phyloP scores from a whole-genome alignment of 92 coral and sea anemone genomes.

The Chrysogorgia sp. region DNA sequence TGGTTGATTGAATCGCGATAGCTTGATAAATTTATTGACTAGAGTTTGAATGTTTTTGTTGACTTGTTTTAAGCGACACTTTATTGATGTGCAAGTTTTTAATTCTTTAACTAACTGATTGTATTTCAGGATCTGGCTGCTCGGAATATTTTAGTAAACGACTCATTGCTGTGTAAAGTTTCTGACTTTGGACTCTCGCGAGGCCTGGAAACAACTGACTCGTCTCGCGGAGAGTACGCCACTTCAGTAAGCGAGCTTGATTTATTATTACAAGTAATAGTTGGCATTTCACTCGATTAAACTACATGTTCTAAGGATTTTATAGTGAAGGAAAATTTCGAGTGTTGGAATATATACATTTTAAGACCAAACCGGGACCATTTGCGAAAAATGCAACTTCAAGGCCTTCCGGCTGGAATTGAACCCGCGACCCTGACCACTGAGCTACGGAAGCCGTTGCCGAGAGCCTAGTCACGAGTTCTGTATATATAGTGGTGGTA shows the following conservation, averaged over 20 bases:
- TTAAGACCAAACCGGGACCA: no score
- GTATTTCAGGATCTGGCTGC: slow-evolving; percentile 88
- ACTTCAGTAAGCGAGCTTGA: slow-evolving; percentile 62
- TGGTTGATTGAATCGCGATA: not conserved
- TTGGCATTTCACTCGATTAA: no score
- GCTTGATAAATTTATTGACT: not conserved
- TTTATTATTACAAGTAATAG: not conserved
- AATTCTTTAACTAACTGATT: not conserved
- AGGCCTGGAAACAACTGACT: slow-evolving; percentile 60
- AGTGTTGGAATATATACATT: no score
- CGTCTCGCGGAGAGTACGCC: slow-evolving; percentile 69
- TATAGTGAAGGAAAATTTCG: no score
- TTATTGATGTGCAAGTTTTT: no score
- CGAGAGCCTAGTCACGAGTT: not conserved
- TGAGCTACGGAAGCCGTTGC: no score
- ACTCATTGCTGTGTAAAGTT: slow-evolving; percentile 79
- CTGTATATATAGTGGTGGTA: no score
- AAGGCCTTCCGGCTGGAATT: no score
- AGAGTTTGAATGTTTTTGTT: not conserved
- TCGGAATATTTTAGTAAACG: slow-evolving; percentile 89
- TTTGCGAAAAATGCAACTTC: no score
- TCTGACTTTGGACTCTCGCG: slow-evolving; percentile 97
- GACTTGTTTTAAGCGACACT: not conserved
- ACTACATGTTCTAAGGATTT: no score
- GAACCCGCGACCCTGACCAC: no score